These are phyloP conservation scores for Etheostoma nigrum DNA, from an alignment of 2,797 vertebrate genomes.

Conservation along the genomic window DNA sequence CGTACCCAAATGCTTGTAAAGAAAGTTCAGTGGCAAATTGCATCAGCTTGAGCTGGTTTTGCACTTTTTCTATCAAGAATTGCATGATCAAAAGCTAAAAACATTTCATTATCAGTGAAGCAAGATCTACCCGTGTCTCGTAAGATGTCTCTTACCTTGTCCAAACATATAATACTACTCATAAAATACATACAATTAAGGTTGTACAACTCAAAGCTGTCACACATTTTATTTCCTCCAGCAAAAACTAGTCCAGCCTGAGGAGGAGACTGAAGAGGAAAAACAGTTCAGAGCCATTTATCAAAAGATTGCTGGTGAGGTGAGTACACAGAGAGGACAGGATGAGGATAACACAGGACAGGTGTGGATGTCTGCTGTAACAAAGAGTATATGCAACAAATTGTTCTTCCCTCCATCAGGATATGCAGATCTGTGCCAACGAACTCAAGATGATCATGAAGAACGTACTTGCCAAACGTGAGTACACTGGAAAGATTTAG, in stretches of 20 bases:
- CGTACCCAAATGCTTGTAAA: no score
- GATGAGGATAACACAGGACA: not conserved
- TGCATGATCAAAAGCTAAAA: no score
- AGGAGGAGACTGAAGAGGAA: slow-evolving; percentile 89
- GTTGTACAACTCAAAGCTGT: not conserved
- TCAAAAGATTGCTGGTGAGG: slow-evolving; percentile 93
- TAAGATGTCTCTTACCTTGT: not conserved
- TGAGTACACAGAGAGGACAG: slow-evolving; percentile 78
- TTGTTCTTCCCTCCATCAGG: slow-evolving; percentile 80
- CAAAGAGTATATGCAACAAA: not conserved
- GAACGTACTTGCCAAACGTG: slow-evolving; percentile 91
- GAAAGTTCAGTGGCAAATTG: no score
- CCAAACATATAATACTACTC: not conserved
- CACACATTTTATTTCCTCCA: slow-evolving; percentile 23
- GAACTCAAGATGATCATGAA: slow-evolving; percentile 93
- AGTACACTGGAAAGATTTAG: slow-evolving; percentile 60
- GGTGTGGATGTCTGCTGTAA: not conserved
- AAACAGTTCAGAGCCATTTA: slow-evolving; percentile 92
- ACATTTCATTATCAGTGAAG: no score
- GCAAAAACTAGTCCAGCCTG: slow-evolving; percentile 76
- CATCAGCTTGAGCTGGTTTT: no score
- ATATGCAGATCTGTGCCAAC: slow-evolving; percentile 96
- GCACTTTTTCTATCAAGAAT: no score
- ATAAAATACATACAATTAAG: not conserved
- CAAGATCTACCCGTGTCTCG: not conserved